Base-by-base conservation (phyloP, 2,888 invertebrate genomes). In the Erynnis tages region DNA sequence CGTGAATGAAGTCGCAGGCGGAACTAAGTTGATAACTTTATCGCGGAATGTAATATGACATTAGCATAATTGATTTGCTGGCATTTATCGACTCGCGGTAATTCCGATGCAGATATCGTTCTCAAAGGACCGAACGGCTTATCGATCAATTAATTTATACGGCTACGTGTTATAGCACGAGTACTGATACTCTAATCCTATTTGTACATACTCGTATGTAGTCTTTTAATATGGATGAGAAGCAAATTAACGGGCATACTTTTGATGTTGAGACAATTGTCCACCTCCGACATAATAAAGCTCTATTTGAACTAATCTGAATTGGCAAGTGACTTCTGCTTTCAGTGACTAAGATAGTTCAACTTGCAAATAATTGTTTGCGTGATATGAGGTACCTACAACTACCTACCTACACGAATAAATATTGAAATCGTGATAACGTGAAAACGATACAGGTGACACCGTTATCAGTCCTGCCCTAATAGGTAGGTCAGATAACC, bases 401-500 rank as follows among this genome's bases (percentile, higher is more conserved):
- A 30, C 13, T 5, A 16, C 8, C 8, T 23, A 23, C 23, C 5
- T 4, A 32, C 3, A 8, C 8, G 4, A 32, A 14, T 14, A 13
- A 7, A 16, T 32, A 1, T 32, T 14, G 16, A 32, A 32, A 8
- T 5, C 43, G 8, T 6, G 11, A 43, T 29, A 43, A 7, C 1
- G 17, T 34, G 10, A 29, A 29, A 43, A 10, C 29, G 10, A 34
- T 29, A 17, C 10, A 41, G 21, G 30, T 38, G 47, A 47, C 47
- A 47, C 13, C 29, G 47, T 38, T 48, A 48, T 37, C 37, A 19
- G 23, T n/a, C 10, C 11, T 37, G 29, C 35, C 37, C 37, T 27
- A 47, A 47, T 47, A 47, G 43, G 30, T n/a, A 38, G 19, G 11
- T 2, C 3, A 37, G 47, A 47, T 47, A 47, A 19, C 19, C 6